Conservation (phyloP, 2,797 vertebrate genomes). For the Moxostoma hubbsi region DNA sequence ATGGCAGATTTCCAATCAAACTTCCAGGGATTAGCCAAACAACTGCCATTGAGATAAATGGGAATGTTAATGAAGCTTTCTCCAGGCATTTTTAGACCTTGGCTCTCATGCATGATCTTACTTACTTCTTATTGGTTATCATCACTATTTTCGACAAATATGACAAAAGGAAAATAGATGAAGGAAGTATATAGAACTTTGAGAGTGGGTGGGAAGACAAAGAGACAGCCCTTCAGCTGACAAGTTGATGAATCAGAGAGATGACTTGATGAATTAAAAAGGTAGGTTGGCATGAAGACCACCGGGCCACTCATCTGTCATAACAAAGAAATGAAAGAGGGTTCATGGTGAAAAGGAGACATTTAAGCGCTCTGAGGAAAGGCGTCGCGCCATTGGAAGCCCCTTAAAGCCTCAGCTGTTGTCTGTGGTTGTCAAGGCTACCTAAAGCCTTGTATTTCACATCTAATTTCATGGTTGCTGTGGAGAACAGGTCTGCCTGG, state of each 20-base stretch:
- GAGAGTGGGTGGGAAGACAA: not conserved
- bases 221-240: not conserved
- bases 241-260: too few relatives aligned
- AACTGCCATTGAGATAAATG: too few relatives aligned
- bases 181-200: not conserved
- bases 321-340: slow-evolving; percentile 22
- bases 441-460: slow-evolving; percentile 54
- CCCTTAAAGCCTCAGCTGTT: slow-evolving; percentile 44
- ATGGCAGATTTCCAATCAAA: too few relatives aligned
- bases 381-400: slow-evolving; percentile 26
- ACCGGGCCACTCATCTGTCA: slow-evolving; percentile 45
- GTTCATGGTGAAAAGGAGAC: slow-evolving; percentile 59
- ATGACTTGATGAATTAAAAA: not conserved
- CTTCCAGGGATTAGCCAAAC: too few relatives aligned
- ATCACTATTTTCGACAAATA: too few relatives aligned
- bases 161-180: too few relatives aligned
- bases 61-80: too few relatives aligned
- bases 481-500: slow-evolving; percentile 41
- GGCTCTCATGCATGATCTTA: too few relatives aligned
- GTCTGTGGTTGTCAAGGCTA: slow-evolving; percentile 47
- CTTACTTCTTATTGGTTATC: too few relatives aligned
- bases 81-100: too few relatives aligned
- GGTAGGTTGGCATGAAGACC: slow-evolving; percentile 2
- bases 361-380: slow-evolving; percentile 28
- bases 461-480: slow-evolving; percentile 55